Base-by-base conservation (phyloP, 2,113 vertebrate genomes). In the Prunella fulvescens region DNA sequence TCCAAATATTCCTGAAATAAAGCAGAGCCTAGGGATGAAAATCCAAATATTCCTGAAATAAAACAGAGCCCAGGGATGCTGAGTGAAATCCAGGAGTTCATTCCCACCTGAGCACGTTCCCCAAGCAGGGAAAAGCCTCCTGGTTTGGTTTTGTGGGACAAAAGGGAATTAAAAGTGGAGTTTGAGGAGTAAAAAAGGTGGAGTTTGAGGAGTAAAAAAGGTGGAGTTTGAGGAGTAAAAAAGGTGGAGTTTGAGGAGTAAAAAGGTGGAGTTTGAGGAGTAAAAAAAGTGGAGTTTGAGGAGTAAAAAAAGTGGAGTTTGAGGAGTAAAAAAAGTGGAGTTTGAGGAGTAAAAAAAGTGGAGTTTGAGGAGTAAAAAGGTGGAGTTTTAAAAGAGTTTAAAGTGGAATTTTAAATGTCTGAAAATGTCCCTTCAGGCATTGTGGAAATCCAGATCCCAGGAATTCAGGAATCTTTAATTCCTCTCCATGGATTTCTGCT, bases 41-140 rank as follows among this genome's bases (percentile, higher is more conserved):
- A 37, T 3, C 45, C 53, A 1, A 35, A 5, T 67, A 16, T 51
- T 67, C 8, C 48, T 13, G 19, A 48, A 65, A 22, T n/a, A 7
- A 2, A 4, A 1, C 3, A 18, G 20, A 25, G 22, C 13, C 4
- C 5, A 7, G 31, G 4, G 35, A 5, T 17, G 28, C 44, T 69
- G 50, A 10, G 3, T 20, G 44, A 18, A 50, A 18, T 85, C 51
- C 56, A 7, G 40, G 70, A 58, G 67, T 12, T 88, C 22, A 6
- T 71, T 64, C 53, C 26, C 65, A 1, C 19, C 8, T 37, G 0
- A 16, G 14, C 7, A 0, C 8, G 2, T 72, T 11, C 69, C 19
- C 23, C 56, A 37, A 23, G 9, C 56, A 82, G n/a, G 31, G 71
- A 10, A 47, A 67, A 7, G 6, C 24, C 39, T 79, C 6, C 39